phyloP scores from a whole-genome alignment of 2,888 invertebrate species.

The Helleia helle region DNA sequence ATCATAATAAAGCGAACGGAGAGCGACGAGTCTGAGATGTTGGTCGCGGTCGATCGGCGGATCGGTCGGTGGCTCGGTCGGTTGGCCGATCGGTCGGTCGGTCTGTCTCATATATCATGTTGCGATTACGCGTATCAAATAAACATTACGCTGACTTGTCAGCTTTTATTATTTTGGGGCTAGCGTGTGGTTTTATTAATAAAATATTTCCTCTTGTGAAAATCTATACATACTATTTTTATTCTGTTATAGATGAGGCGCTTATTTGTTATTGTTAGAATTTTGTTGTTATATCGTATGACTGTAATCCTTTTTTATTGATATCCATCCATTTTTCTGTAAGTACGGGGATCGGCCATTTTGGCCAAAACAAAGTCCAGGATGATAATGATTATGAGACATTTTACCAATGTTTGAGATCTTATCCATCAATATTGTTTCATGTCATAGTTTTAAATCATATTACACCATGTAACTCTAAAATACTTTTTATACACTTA shows the following conservation, averaged over 20 bases:
- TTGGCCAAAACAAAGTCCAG: too few relatives aligned
- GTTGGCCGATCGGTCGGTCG: conserved; percentile 27
- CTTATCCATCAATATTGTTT: too few relatives aligned
- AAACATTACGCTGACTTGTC: conserved; percentile 58
- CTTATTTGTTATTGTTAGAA: too few relatives aligned
- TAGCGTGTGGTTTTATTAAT: conserved; percentile 16
- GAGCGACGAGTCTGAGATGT: conserved; percentile 1
- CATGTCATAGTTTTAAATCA: too few relatives aligned
- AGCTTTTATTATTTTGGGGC: conserved; percentile 23
- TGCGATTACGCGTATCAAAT: conserved; percentile 69
- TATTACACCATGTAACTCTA: too few relatives aligned
- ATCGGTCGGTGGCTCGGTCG: too few relatives aligned
- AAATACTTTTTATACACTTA: too few relatives aligned
- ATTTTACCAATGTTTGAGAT: too few relatives aligned
- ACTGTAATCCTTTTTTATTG: conserved; percentile 1
- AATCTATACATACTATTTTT: conserved; percentile 6
- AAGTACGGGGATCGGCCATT: too few relatives aligned
- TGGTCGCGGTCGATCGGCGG: conserved; percentile 21
- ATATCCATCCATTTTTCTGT: too few relatives aligned
- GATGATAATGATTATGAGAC: too few relatives aligned
- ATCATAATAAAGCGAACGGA: conserved; percentile 58
- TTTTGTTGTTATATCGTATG: conserved; percentile 13
- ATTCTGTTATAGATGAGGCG: neutral
- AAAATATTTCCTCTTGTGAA: conserved; percentile 6
- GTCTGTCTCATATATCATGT: conserved; percentile 60